Percentiles rank a stretch among this genome's conserved stretches.
Conservation (phyloP, 1,140 invertebrate species). For the Chrysoperla carnea region DNA sequence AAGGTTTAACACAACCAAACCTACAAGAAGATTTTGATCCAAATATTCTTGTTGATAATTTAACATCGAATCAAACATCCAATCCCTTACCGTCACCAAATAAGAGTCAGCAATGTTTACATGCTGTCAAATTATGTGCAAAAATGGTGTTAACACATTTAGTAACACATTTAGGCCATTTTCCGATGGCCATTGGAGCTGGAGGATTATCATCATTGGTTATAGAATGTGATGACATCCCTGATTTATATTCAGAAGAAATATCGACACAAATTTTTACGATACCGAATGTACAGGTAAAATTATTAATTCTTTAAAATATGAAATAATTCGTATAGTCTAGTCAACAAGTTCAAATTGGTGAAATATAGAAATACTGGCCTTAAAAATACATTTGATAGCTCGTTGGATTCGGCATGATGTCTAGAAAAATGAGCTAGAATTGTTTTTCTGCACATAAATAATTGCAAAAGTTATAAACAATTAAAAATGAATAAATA, state of each 20-base stretch:
- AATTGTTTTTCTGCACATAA: too few species aligned
- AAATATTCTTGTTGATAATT: constrained; percentile 47
- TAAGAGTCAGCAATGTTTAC: constrained; percentile 27
- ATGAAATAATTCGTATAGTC: too few species aligned
- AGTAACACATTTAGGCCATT: constrained; percentile 75
- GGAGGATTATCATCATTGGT: constrained; percentile 68
- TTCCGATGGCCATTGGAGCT: constrained; percentile 77
- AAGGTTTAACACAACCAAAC: constrained; percentile 17
- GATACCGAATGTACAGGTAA: constrained; percentile 64
- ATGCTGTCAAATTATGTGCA: constrained; percentile 42
- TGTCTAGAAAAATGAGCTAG: too few species aligned
- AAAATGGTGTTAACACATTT: constrained; percentile 61
- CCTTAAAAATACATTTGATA: too few species aligned
- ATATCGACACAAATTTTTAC: constrained; percentile 61
- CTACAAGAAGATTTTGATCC: constrained; percentile 47
- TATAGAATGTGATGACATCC: constrained; percentile 85
- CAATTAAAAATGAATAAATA: too few species aligned
- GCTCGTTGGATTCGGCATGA: too few species aligned
- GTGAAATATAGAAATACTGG: too few species aligned
- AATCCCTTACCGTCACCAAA: constrained; percentile 17
- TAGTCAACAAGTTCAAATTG: too few species aligned
- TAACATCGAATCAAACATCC: constrained; percentile 17
- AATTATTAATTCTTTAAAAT: neutral
- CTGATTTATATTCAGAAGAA: constrained; percentile 49
- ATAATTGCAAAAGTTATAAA: too few species aligned